phyloP scores from a whole-genome alignment of 1,140 invertebrate genomes.

The Metopolophium dirhodum region DNA sequence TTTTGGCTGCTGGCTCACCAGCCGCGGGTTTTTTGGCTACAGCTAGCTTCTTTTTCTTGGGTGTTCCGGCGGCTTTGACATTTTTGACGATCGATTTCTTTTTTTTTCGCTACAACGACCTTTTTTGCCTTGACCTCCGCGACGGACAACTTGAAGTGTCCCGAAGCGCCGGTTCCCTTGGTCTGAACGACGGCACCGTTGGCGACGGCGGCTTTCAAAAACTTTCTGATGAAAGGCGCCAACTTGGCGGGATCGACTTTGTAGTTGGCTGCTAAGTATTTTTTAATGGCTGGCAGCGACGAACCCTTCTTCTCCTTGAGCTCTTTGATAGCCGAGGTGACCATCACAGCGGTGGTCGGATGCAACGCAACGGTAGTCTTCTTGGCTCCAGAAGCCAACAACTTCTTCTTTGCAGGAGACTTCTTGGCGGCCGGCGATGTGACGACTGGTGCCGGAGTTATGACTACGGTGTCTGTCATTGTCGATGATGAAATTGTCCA shows the following conservation, averaged over 20 bases:
- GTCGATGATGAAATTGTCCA: background rate
- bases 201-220: background rate
- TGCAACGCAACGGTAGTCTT: constrained; percentile 60
- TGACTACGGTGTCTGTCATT: background rate
- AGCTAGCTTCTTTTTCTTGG: background rate
- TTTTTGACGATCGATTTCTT: background rate
- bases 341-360: constrained; percentile 63
- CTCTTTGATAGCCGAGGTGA: constrained; percentile 65
- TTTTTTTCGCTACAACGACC: no score
- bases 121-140: background rate
- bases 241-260: constrained; percentile 62
- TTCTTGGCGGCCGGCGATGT: background rate
- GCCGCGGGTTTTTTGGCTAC: background rate
- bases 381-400: constrained; percentile 50
- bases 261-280: constrained; percentile 66
- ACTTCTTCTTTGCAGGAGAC: constrained; percentile 53
- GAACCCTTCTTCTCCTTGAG: constrained; percentile 67
- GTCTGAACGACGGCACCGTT: background rate
- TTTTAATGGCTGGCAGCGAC: constrained; percentile 68
- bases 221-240: background rate
- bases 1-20: background rate
- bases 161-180: background rate
- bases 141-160: background rate
- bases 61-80: no score
- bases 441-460: background rate